Conservation (phyloP, 1,140 invertebrate species). For the Drosophila bipectinata region DNA sequence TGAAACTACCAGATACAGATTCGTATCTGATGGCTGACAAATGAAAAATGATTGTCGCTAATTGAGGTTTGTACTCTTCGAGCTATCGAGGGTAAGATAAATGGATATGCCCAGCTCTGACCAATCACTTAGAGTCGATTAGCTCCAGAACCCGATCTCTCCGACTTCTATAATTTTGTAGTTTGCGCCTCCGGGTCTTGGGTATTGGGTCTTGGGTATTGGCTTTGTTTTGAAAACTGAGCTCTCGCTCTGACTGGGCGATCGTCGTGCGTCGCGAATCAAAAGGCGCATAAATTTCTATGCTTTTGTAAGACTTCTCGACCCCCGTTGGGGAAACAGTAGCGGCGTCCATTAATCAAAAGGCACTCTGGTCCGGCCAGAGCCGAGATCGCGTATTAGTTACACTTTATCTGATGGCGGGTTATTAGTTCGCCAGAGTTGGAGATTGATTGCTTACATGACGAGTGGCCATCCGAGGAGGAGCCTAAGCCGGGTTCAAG, state of each 20-base stretch:
- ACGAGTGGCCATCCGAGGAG: conserved; percentile 20
- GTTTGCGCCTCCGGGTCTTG: conserved; percentile 38
- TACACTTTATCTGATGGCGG: conserved; percentile 63
- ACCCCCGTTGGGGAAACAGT: conserved; percentile 52
- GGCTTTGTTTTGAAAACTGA: conserved; percentile 16
- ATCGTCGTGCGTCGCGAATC: conserved; percentile 62
- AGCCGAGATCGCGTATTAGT: conserved; percentile 62
- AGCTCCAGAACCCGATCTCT: conserved; percentile 40
- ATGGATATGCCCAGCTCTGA: conserved; percentile 65
- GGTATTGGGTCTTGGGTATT: not conserved
- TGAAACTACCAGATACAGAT: conserved; percentile 6
- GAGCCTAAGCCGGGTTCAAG: conserved; percentile 36
- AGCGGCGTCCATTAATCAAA: conserved; percentile 77
- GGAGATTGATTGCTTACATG: conserved; percentile 40
- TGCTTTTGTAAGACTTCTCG: conserved; percentile 44
- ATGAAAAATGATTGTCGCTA: conserved; percentile 76
- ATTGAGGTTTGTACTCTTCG: conserved; percentile 35
- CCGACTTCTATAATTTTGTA: conserved; percentile 55
- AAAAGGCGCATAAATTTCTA: conserved; percentile 65
- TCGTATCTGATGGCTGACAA: conserved; percentile 31
- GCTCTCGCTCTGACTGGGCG: conserved; percentile 3
- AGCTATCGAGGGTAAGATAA: conserved; percentile 44
- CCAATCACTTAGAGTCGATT: conserved; percentile 64
- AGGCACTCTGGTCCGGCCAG: conserved; percentile 44
- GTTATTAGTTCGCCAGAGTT: conserved; percentile 50